These are phyloP conservation scores for Rhabdophis nuchalis DNA, from an alignment of 2,797 vertebrate species.

Conservation along the genomic window DNA sequence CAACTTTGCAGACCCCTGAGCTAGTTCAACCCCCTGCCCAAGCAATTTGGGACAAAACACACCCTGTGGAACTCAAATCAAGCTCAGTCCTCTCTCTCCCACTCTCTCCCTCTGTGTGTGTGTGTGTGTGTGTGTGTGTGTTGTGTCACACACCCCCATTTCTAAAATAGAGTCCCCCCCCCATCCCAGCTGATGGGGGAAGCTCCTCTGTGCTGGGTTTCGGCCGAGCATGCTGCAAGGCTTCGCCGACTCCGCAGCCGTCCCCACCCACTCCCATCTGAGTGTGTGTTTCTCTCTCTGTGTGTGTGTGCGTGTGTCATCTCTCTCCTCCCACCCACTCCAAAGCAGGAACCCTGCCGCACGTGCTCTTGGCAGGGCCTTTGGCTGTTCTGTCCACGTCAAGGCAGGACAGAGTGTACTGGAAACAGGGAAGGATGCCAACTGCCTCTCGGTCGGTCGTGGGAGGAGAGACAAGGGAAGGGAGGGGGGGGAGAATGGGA, in stretches of 20 bases:
- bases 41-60: background rate
- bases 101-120: too few species aligned
- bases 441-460: background rate
- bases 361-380: slow-evolving; percentile 24
- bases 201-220: background rate
- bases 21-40: too few species aligned
- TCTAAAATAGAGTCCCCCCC: background rate
- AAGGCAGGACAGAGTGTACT: slow-evolving; percentile 25
- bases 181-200: background rate
- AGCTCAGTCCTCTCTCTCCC: too few species aligned
- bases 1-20: too few species aligned
- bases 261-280: background rate
- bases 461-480: background rate
- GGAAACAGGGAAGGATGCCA: slow-evolving; percentile 14
- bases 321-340: background rate
- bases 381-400: slow-evolving; percentile 18
- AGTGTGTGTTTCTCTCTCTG: background rate
- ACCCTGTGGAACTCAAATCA: background rate
- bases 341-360: background rate
- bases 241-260: too few species aligned
- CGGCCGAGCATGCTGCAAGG: background rate
- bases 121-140: too few species aligned
- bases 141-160: background rate
- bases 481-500: background rate
- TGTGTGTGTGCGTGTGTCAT: background rate